Conservation (phyloP, 2,113 vertebrate species). For the Oryzias curvinotus region DNA sequence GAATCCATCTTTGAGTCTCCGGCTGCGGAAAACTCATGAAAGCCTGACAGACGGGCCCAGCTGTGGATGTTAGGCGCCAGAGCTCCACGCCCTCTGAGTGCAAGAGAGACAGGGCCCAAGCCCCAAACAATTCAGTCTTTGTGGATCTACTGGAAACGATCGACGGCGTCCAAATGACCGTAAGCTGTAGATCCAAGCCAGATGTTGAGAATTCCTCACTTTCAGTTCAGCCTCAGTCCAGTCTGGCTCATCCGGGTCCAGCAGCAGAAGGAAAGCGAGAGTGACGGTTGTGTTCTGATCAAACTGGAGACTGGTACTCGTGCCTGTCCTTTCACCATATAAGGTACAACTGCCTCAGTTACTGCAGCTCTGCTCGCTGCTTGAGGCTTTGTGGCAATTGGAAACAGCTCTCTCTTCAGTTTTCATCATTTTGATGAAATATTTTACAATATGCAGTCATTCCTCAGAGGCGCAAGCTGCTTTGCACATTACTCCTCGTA, state of each 20-base stretch:
- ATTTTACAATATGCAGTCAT: slow-evolving; percentile 16
- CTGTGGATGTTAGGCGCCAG: slow-evolving; percentile 81
- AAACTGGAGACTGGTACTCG: slow-evolving; percentile 10
- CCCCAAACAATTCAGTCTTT: slow-evolving; percentile 82
- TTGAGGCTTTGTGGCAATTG: slow-evolving; percentile 35
- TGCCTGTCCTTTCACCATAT: slow-evolving; percentile 14
- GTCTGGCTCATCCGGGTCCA: slow-evolving; percentile 73
- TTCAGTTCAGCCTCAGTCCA: slow-evolving; percentile 76
- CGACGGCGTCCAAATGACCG: slow-evolving; percentile 82
- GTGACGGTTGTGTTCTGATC: slow-evolving; percentile 30
- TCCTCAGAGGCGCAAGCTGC: slow-evolving; percentile 47
- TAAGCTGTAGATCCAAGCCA: slow-evolving; percentile 84
- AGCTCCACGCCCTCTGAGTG: slow-evolving; percentile 68
- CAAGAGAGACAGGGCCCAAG: slow-evolving; percentile 73
- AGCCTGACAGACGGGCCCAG: slow-evolving; percentile 79
- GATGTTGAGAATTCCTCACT: slow-evolving; percentile 82
- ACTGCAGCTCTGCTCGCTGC: slow-evolving; percentile 23
- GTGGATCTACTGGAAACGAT: slow-evolving; percentile 83
- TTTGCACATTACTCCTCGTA: slow-evolving; percentile 38
- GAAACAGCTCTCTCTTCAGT: slow-evolving; percentile 46
- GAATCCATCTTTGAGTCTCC: slow-evolving; percentile 53
- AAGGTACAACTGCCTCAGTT: slow-evolving; percentile 17
- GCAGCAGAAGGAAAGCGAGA: slow-evolving; percentile 55
- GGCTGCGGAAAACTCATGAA: slow-evolving; percentile 56
- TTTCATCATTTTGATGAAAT: slow-evolving; percentile 49